phyloP scores from a whole-genome alignment of 2,113 vertebrate species.

The Prunella himalayana region DNA sequence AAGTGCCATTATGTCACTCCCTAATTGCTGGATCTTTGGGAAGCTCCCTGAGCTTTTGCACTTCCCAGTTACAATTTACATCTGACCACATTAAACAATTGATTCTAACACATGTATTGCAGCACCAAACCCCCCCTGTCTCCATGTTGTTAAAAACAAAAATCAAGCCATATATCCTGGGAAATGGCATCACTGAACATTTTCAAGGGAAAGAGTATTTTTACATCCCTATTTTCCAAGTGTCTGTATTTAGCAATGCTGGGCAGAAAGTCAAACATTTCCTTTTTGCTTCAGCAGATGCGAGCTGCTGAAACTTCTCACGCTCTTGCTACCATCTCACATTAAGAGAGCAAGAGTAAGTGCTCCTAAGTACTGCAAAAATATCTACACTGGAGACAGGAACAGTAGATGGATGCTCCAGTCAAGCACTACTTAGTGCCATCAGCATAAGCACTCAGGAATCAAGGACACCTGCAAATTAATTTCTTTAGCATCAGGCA shows the following conservation, averaged over 20 bases:
- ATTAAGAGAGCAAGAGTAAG: background rate
- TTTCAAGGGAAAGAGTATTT: constrained; percentile 58
- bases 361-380: background rate
- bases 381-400: background rate
- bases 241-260: constrained; percentile 48
- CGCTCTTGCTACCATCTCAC: constrained; percentile 28
- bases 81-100: background rate
- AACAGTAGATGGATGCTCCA: background rate
- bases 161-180: background rate
- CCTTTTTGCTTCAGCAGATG: constrained; percentile 9
- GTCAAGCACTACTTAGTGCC: background rate
- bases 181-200: constrained; percentile 6
- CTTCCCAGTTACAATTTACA: background rate
- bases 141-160: background rate
- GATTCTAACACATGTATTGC: background rate
- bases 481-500: background rate
- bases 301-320: constrained; percentile 47
- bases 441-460: background rate
- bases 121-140: background rate
- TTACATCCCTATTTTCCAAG: background rate
- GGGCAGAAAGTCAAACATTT: constrained; percentile 63
- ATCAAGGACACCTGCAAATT: background rate
- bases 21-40: background rate
- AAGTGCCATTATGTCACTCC: background rate
- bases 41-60: background rate